Conservation (phyloP, 2,888 invertebrate species). For the Apamea sordens region DNA sequence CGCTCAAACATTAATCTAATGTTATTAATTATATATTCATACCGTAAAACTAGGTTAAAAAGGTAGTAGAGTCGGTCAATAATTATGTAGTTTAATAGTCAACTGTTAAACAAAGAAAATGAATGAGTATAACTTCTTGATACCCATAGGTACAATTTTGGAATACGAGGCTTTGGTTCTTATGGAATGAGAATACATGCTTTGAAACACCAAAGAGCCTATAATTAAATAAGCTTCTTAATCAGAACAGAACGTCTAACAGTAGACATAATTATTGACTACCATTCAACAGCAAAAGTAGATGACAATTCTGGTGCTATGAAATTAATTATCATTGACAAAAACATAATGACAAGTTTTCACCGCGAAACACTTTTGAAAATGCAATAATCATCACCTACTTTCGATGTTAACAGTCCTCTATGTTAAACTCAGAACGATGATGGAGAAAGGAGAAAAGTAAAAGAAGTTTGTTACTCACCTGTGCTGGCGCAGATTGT, state of each 20-base stretch:
- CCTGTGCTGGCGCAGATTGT: slow-evolving; percentile 98
- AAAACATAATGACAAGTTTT: not conserved
- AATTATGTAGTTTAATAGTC: slow-evolving; percentile 31
- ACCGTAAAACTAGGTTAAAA: slow-evolving; percentile 44
- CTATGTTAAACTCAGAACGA: slow-evolving; percentile 17
- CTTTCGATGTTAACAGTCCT: slow-evolving; percentile 15
- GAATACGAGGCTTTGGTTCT: not conserved
- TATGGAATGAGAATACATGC: not conserved
- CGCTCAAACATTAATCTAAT: slow-evolving; percentile 20
- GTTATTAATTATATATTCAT: slow-evolving; percentile 18
- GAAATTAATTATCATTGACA: not conserved
- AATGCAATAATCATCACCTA: not conserved
- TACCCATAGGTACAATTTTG: not conserved
- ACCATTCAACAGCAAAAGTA: slow-evolving; percentile 20
- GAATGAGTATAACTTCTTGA: not conserved
- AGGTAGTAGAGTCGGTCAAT: slow-evolving; percentile 23
- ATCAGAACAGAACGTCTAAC: not conserved
- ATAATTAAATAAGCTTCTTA: not conserved
- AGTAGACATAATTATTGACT: slow-evolving; percentile 27
- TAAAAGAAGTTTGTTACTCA: slow-evolving; percentile 81
- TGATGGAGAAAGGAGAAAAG: not conserved
- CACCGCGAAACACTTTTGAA: not conserved
- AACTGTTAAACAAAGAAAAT: not conserved
- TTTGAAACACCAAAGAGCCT: not conserved
- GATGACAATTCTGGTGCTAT: not conserved